A percentile compares a stretch with the other conserved stretches of the same genome.
Conservation (phyloP, 2,113 vertebrate genomes). For the Datnioides undecimradiatus region DNA sequence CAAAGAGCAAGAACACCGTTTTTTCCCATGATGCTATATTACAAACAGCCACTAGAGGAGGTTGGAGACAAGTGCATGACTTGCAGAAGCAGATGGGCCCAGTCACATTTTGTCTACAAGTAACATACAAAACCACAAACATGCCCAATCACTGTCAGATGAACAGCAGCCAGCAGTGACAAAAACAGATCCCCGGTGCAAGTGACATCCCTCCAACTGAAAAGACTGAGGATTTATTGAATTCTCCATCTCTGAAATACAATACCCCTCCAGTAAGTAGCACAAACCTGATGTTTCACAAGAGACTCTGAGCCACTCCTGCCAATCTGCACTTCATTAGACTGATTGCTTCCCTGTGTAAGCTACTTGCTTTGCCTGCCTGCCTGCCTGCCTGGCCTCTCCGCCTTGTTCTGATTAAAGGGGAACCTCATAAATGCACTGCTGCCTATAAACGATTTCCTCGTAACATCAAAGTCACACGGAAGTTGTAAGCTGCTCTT, state of each 20-base stretch:
- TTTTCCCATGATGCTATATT: slow-evolving; percentile 32
- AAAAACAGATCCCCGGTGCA: slow-evolving; percentile 17
- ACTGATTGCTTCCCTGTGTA: slow-evolving; percentile 63
- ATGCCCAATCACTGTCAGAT: slow-evolving; percentile 30
- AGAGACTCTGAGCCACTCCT: slow-evolving; percentile 48
- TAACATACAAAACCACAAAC: slow-evolving; percentile 49
- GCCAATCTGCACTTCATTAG: slow-evolving; percentile 78
- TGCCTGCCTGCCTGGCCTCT: slow-evolving; percentile 23
- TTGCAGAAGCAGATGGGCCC: background rate
- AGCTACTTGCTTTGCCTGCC: slow-evolving; percentile 32
- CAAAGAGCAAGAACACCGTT: background rate
- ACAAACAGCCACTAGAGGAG: slow-evolving; percentile 66
- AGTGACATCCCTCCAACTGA: slow-evolving; percentile 12
- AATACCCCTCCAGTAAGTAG: slow-evolving; percentile 20
- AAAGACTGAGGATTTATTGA: background rate
- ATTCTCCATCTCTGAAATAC: slow-evolving; percentile 18
- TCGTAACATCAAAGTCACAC: slow-evolving; percentile 82
- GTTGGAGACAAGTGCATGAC: slow-evolving; percentile 42
- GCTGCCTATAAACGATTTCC: slow-evolving; percentile 77
- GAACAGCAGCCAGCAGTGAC: slow-evolving; percentile 30
- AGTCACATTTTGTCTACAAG: slow-evolving; percentile 41
- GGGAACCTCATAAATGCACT: slow-evolving; percentile 74
- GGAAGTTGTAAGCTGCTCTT: slow-evolving; percentile 72
- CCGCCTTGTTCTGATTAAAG: slow-evolving; percentile 78
- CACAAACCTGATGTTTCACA: slow-evolving; percentile 53